These are phyloP conservation scores for Thera obeliscata DNA, from an alignment of 2,888 invertebrate species.

Conservation along the genomic window DNA sequence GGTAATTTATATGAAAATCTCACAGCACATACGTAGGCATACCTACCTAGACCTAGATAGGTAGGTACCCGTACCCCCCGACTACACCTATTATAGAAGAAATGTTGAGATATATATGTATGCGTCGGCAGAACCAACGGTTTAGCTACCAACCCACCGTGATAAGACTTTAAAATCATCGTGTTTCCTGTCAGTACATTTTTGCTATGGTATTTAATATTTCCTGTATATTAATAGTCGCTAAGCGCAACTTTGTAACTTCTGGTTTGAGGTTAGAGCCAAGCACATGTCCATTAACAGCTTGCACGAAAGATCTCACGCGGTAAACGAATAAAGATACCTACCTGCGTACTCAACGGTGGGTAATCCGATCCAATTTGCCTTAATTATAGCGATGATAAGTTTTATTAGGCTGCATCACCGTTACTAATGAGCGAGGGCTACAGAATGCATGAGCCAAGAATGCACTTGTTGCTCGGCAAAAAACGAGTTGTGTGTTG, in stretches of 20 bases:
- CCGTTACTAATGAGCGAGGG: slow-evolving; percentile 42
- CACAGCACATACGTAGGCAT: too few species aligned
- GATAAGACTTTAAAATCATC: slow-evolving; percentile 1
- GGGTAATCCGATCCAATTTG: slow-evolving; percentile 4
- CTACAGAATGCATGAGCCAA: slow-evolving; percentile 47
- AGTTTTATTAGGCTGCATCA: slow-evolving; percentile 20
- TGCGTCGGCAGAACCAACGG: background rate
- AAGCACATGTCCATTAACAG: slow-evolving; percentile 3
- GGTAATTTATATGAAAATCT: background rate
- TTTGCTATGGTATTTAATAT: background rate
- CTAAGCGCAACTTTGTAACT: background rate
- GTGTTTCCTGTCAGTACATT: background rate
- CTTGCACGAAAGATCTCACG: slow-evolving; percentile 3
- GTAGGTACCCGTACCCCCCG: too few species aligned
- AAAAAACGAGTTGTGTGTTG: slow-evolving; percentile 52
- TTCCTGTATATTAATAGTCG: background rate
- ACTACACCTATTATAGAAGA: too few species aligned
- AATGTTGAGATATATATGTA: background rate
- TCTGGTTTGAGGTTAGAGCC: slow-evolving; percentile 18
- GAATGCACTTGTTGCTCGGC: slow-evolving; percentile 58
- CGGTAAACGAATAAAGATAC: background rate
- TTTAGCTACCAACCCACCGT: background rate
- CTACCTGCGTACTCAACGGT: background rate
- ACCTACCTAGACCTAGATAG: too few species aligned
- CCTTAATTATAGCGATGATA: slow-evolving; percentile 1